Base-by-base conservation (phyloP, 2,888 invertebrate genomes). In the Leistus spinibarbis region DNA sequence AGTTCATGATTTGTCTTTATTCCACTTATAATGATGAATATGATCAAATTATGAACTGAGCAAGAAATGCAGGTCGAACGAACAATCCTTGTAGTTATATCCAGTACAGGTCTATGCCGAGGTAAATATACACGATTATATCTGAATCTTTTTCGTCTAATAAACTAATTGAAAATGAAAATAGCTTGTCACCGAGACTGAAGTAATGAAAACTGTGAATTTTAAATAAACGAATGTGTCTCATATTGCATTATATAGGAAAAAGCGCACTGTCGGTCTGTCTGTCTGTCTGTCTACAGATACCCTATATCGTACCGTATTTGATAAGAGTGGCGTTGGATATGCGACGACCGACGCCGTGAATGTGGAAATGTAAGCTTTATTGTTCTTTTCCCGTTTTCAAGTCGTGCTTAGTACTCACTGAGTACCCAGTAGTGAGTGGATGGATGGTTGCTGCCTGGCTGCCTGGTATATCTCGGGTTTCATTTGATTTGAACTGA, bases 321-420 rank as follows among this genome's bases (percentile, higher is more conserved):
- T 40, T 40, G 40, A 40, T 40, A 40, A 40, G 40, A 40, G 40
- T 40, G 40, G 40, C 40, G 65, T 56, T 65, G 71, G 71, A n/a
- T 71, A 64, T 71, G 65, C 64, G 24, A 71, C 19, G 40, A 7
- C 3, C 64, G 24, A 71, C 19, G 40, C 40, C 3, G 65, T 27
- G 71, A 71, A 71, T 71, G 64, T 65, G 20, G 71, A 65, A 71
- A 65, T 65, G 54, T 71, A 56, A 71, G 64, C 71, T 71, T 71
- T 71, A 71, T 71, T 65, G 71, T 71, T 71, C 54, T 54, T 62
- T 54, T 65, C 65, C 56, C 40, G 13, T 40, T 40, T 40, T 40
- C 40, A 40, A 40, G 40, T 40, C 40, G 40, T 13, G 40, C 40
- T 40, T 40, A 40, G 40, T 40, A 40, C 40, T 40, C 40, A 40